Conservation (phyloP, 1,140 invertebrate genomes). For the Araneus ventricosus region DNA sequence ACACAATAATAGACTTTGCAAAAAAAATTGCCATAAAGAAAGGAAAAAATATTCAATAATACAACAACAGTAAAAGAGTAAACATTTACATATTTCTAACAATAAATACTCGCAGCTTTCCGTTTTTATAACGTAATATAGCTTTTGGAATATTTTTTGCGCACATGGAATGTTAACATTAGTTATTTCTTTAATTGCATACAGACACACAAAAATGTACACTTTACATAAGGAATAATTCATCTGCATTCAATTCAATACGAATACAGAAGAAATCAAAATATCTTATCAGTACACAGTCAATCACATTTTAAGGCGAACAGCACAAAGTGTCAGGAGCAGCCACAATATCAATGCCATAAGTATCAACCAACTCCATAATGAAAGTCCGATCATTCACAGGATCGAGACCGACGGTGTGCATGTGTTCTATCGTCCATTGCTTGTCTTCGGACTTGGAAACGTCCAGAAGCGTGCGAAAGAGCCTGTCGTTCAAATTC, state of each 20-base stretch:
- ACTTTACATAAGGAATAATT: conserved; percentile 8
- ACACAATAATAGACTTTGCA: too few species aligned
- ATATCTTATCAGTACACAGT: background rate
- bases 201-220: background rate
- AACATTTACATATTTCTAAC: background rate
- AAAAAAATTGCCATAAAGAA: too few species aligned
- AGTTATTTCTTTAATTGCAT: background rate
- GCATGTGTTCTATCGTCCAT: conserved; percentile 81
- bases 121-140: background rate
- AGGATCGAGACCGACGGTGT: conserved; percentile 80
- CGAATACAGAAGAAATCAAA: conserved; percentile 2
- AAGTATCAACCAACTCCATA: conserved; percentile 81
- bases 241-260: background rate
- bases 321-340: conserved; percentile 81
- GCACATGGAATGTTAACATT: background rate
- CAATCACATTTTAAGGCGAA: conserved; percentile 61
- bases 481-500: conserved; percentile 80
- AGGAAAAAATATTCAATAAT: too few species aligned
- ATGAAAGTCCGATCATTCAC: conserved; percentile 80
- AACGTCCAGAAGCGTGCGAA: conserved; percentile 80
- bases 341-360: conserved; percentile 81
- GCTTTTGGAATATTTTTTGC: background rate
- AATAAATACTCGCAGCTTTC: background rate
- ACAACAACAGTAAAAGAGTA: background rate
- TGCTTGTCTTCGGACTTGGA: conserved; percentile 79